Conservation (phyloP, 2,113 vertebrate species). For the Gallinago media region DNA sequence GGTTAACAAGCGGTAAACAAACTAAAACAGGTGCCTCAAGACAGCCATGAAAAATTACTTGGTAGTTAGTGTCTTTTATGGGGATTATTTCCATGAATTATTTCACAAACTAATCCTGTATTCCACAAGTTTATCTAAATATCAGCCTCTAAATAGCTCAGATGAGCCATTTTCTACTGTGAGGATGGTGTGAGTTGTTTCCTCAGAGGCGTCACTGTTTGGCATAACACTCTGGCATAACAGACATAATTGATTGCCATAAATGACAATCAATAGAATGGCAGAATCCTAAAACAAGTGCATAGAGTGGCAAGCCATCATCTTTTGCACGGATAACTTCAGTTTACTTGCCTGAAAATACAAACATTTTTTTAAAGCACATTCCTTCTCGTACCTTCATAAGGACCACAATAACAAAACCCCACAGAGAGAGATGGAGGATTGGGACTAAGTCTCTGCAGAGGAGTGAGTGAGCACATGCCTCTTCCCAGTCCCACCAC, state of each 20-base stretch:
- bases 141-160: background rate
- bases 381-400: background rate
- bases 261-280: background rate
- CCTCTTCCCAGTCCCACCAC: background rate
- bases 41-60: background rate
- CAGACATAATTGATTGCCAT: too few relatives aligned
- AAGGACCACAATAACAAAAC: background rate
- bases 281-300: background rate
- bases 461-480: background rate
- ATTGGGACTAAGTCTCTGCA: background rate
- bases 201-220: background rate
- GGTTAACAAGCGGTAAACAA: background rate
- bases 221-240: background rate
- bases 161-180: background rate
- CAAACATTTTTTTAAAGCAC: background rate
- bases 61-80: background rate
- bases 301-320: background rate
- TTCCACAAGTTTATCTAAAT: background rate
- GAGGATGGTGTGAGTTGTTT: background rate
- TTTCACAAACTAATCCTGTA: background rate
- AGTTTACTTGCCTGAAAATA: background rate
- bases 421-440: rapidly evolving
- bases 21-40: background rate
- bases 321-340: background rate
- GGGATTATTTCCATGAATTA: background rate